Conservation (phyloP, 2,797 vertebrate genomes). For the Perdix hodgsoniae region DNA sequence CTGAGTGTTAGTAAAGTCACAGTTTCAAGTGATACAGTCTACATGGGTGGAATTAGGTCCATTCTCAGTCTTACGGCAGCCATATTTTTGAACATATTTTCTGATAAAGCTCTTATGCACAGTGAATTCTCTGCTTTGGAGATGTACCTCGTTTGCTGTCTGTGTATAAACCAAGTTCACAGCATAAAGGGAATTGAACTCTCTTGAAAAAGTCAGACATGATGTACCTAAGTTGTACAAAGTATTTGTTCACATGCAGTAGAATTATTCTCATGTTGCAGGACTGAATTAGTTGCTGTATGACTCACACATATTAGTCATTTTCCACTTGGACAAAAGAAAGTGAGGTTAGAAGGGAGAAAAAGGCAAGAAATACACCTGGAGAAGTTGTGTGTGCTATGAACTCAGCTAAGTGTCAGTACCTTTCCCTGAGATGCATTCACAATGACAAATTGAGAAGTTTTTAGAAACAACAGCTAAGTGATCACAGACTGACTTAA, state of each 20-base stretch:
- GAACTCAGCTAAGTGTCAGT: not conserved
- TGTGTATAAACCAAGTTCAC: not conserved
- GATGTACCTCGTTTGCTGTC: not conserved
- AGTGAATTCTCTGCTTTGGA: not conserved
- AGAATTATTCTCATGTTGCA: not conserved
- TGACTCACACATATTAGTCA: not conserved
- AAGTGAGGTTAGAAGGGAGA: not conserved
- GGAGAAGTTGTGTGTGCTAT: not conserved
- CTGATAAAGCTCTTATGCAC: too few relatives aligned
- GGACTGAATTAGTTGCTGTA: not conserved
- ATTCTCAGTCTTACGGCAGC: not conserved
- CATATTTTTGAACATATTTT: not conserved
- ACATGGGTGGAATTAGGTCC: not conserved
- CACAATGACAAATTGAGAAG: conserved; percentile 1
- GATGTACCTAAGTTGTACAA: not conserved
- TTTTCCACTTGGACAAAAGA: not conserved
- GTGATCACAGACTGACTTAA: conserved; percentile 4
- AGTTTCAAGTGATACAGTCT: not conserved
- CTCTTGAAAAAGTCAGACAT: not conserved
- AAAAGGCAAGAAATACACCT: not conserved
- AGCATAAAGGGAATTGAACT: not conserved
- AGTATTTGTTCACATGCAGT: not conserved
- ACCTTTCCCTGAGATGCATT: conserved; percentile 6
- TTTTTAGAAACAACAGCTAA: conserved; percentile 32
- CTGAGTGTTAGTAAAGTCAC: not conserved